These are phyloP conservation scores for Ommatoiulus sabulosus DNA, from an alignment of 2,888 invertebrate species.

Conservation along the genomic window DNA sequence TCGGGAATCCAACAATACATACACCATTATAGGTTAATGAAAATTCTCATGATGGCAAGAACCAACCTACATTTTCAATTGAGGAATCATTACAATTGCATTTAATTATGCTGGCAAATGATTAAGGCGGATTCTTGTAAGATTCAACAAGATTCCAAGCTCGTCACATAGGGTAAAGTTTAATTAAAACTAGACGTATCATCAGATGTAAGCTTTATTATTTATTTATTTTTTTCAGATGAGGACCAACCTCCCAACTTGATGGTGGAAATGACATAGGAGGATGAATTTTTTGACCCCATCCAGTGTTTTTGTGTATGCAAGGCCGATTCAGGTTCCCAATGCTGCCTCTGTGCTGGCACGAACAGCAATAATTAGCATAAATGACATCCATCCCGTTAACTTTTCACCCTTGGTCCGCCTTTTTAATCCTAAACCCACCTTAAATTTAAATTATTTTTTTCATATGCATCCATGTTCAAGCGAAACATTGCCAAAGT, in stretches of 20 bases:
- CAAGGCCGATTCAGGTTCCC: not conserved
- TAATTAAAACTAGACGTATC: no score
- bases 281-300: not conserved
- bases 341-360: conserved; percentile 18
- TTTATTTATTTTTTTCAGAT: not conserved
- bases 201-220: no score
- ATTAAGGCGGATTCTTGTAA: no score
- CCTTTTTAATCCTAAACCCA: not conserved
- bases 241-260: conserved; percentile 24
- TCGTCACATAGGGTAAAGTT: no score
- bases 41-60: no score
- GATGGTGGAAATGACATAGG: conserved; percentile 46
- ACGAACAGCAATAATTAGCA: conserved; percentile 22
- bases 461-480: not conserved
- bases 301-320: not conserved
- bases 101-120: no score
- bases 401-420: not conserved
- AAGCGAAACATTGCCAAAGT: conserved; percentile 34
- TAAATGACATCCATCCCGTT: not conserved
- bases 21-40: no score
- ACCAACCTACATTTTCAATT: no score
- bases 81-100: no score
- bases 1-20: no score
- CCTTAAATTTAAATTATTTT: not conserved
- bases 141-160: no score